Percentiles rank a stretch among this genome's conserved stretches.
Evolutionary conservation across 2,797 vertebrate genomes (phyloP).

Genomic region (Echiichthys vipera): DNA sequence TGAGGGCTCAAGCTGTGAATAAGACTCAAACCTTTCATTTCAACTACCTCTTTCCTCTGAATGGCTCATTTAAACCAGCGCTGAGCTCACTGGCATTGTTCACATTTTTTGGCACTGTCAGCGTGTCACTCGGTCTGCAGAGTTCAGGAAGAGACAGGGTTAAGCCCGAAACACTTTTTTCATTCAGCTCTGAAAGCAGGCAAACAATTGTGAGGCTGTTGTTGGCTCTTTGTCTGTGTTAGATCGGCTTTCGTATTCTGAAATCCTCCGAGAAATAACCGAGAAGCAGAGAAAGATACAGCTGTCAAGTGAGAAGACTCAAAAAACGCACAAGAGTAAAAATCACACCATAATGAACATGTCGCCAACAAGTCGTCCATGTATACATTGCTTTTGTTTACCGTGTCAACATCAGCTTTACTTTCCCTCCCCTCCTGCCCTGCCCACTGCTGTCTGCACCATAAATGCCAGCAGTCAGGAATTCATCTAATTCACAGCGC

Average conservation of each 20-base stretch:
- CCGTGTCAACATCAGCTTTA: constrained; percentile 49
- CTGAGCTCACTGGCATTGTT: constrained; percentile 55
- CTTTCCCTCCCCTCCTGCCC: constrained; percentile 7
- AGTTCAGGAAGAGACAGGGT: constrained; percentile 42
- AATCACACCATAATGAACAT: neutral
- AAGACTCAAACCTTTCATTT: constrained; percentile 41
- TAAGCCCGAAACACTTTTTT: constrained; percentile 32
- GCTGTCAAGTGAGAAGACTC: neutral
- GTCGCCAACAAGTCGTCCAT: neutral
- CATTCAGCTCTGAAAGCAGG: constrained; percentile 40
- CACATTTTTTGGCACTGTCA: constrained; percentile 54
- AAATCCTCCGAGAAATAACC: constrained; percentile 9
- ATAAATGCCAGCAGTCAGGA: constrained; percentile 71
- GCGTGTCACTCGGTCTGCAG: constrained; percentile 31
- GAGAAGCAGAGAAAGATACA: constrained; percentile 4
- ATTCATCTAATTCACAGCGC: constrained; percentile 61
- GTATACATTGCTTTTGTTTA: constrained; percentile 50
- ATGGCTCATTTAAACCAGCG: constrained; percentile 47
- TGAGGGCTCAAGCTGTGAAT: constrained; percentile 22
- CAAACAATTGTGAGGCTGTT: constrained; percentile 24
- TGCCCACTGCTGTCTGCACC: constrained; percentile 16
- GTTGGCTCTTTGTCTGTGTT: constrained; percentile 36
- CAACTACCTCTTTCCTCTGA: constrained; percentile 40
- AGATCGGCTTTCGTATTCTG: constrained; percentile 14
- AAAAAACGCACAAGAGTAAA: neutral